Evolutionary conservation across 2,797 vertebrate genomes (phyloP).

Genomic region (Oophaga sylvatica): DNA sequence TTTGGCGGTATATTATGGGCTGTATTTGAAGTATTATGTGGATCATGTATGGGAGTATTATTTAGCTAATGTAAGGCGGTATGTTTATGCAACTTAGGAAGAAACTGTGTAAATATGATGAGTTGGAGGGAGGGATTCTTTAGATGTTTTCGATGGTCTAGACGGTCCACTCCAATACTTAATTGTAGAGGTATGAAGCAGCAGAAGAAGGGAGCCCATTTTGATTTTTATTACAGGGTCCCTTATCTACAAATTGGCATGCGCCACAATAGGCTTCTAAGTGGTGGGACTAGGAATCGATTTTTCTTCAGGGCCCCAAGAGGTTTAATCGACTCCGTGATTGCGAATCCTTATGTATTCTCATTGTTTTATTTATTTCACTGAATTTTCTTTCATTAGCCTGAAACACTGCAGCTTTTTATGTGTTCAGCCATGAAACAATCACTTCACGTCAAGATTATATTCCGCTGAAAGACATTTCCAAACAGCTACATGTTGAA

Average conservation of each 20-base stretch:
- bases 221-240: background rate
- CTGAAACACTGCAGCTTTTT: background rate
- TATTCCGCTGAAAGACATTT: conserved; percentile 17
- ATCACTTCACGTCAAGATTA: conserved; percentile 30
- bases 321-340: background rate
- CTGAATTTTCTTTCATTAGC: background rate
- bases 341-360: background rate
- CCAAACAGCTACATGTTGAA: conserved; percentile 10
- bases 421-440: background rate
- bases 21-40: background rate
- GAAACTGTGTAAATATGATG: background rate
- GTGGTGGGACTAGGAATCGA: no score
- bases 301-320: background rate
- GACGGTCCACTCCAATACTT: no score
- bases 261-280: background rate
- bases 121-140: background rate
- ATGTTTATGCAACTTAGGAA: no score
- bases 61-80: background rate
- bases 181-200: background rate
- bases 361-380: background rate
- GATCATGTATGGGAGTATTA: background rate
- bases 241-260: background rate
- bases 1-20: background rate
- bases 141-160: background rate
- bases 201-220: background rate